Evolutionary conservation across 2,888 invertebrate genomes (phyloP).

Genomic region (Tromatobia lineatoria): DNA sequence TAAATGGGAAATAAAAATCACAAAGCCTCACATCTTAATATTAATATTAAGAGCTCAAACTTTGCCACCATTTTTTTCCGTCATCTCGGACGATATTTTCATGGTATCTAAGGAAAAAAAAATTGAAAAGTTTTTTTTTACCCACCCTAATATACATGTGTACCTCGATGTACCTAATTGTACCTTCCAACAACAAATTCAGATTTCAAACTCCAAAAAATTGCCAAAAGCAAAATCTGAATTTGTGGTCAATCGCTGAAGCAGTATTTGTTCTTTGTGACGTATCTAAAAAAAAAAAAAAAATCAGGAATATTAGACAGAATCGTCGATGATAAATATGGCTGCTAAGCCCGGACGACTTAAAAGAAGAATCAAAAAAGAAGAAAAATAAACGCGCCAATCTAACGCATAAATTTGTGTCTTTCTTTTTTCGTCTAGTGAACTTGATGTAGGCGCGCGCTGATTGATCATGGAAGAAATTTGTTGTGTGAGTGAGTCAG

Average conservation of each 20-base stretch:
- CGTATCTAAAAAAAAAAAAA: slow-evolving; percentile 32
- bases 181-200: slow-evolving; percentile 74
- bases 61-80: too few species aligned
- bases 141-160: slow-evolving; percentile 70
- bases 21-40: too few species aligned
- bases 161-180: slow-evolving; percentile 80
- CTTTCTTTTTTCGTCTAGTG: slow-evolving; percentile 84
- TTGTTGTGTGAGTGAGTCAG: slow-evolving; percentile 85
- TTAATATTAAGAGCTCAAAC: too few species aligned
- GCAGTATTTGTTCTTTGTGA: slow-evolving; percentile 42
- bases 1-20: too few species aligned
- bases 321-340: slow-evolving; percentile 66
- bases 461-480: slow-evolving; percentile 83
- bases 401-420: slow-evolving; percentile 82
- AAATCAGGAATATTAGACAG: slow-evolving; percentile 18
- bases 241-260: slow-evolving; percentile 53
- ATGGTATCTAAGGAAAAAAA: too few species aligned
- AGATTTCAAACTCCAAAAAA: slow-evolving; percentile 37
- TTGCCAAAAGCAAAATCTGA: slow-evolving; percentile 20
- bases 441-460: slow-evolving; percentile 85
- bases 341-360: background rate
- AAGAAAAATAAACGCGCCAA: slow-evolving; percentile 50
- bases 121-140: too few species aligned
- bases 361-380: slow-evolving; percentile 12
- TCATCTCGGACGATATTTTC: too few species aligned